Base-by-base conservation (phyloP, 35 echinoderm and acorn worm genomes). In the Ptychodera flava region DNA sequence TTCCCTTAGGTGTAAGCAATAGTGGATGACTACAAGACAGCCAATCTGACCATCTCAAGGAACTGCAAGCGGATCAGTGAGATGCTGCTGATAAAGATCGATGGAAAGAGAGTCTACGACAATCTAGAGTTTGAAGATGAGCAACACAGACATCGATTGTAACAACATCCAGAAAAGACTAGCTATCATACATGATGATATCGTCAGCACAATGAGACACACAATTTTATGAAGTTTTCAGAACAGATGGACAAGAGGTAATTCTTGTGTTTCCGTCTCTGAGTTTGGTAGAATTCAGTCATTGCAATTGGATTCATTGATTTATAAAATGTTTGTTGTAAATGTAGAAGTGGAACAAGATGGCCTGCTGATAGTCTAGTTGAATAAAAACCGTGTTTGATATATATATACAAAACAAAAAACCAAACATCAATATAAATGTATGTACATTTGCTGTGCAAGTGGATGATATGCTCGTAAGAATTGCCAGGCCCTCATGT, bases 211-310 rank as follows among this genome's bases (percentile, higher is more conserved):
- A 33, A 97, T 97, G 95, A 97, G 80, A 77, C 86, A 89, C 78
- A 97, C 95, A n/a, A n/a, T n/a, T n/a, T n/a, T 97, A 90, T 92
- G 95, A 97, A 79, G 95, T 97, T 30, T 97, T 97, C 90, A 89
- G 90, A 35, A 92, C 92, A 38, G 95, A 97, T 90, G 95, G 95
- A 32, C 89, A 92, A 80, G 95, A 97, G 92, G 95, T 97, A 93
- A 31, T 36, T 45, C 85, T 34, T 31, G 76, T n/a, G n/a, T n/a
- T n/a, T n/a, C n/a, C n/a, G n/a, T n/a, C n/a, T n/a, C n/a, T n/a
- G n/a, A n/a, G n/a, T n/a, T n/a, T n/a, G n/a, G n/a, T n/a, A n/a
- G n/a, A n/a, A n/a, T n/a, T n/a, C n/a, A n/a, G n/a, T n/a, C n/a
- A n/a, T n/a, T n/a, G n/a, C n/a, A n/a, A n/a, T n/a, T n/a, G n/a